Conservation (phyloP, 1,140 invertebrate species). For the Dendrolimus kikuchii region DNA sequence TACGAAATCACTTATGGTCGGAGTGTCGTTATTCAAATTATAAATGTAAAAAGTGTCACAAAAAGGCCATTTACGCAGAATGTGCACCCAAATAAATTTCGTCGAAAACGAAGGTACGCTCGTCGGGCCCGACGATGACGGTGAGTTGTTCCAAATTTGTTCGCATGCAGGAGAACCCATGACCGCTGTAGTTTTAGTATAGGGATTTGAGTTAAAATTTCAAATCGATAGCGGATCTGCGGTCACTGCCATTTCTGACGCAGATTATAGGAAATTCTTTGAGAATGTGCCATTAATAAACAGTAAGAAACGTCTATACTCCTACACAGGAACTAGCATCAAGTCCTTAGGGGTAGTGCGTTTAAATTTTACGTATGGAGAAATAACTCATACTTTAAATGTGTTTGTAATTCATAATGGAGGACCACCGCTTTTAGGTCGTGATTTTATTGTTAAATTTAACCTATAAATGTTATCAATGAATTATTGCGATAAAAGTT, state of each 20-base stretch:
- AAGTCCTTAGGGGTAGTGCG: slow-evolving; percentile 1
- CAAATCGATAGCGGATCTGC: slow-evolving; percentile 14
- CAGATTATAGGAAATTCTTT: slow-evolving; percentile 4
- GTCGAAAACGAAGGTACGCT: neutral
- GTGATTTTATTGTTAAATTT: slow-evolving; percentile 14
- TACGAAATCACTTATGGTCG: slow-evolving; percentile 1
- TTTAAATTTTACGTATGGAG: slow-evolving; percentile 5
- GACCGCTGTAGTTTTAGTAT: slow-evolving; percentile 3
- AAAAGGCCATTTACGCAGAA: slow-evolving; percentile 8
- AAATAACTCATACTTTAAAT: neutral
- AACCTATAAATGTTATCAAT: slow-evolving; percentile 9
- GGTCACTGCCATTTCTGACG: slow-evolving; percentile 4
- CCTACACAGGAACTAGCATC: slow-evolving; percentile 7
- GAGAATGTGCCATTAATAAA: slow-evolving; percentile 5
- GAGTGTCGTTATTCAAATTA: slow-evolving; percentile 2
- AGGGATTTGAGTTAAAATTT: slow-evolving; percentile 7
- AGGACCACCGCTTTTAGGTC: slow-evolving; percentile 12
- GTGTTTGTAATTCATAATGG: slow-evolving; percentile 9
- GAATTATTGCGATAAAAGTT: slow-evolving; percentile 9
- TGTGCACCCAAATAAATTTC: slow-evolving; percentile 9
- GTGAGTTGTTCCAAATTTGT: slow-evolving; percentile 11
- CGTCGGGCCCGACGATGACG: slow-evolving; percentile 1
- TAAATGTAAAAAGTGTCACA: slow-evolving; percentile 7
- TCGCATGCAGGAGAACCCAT: slow-evolving; percentile 9
- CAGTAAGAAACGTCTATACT: slow-evolving; percentile 7